phyloP scores from a whole-genome alignment of 2,888 invertebrate species.

The Aleiodes alternator region DNA sequence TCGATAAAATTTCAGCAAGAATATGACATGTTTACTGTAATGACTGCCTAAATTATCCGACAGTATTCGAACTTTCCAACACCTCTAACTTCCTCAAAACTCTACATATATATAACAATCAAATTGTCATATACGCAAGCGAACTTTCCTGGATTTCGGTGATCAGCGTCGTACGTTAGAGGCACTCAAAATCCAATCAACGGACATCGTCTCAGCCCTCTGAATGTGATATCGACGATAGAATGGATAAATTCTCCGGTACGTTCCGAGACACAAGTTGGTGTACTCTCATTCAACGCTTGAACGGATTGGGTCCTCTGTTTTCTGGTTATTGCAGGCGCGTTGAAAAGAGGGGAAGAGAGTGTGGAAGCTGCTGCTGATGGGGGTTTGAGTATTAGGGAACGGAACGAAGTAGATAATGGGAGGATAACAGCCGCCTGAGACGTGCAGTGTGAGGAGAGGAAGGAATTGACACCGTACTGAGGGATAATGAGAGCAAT shows the following conservation, averaged over 20 bases:
- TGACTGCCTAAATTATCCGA: too few species aligned
- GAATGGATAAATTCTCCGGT: slow-evolving; percentile 39
- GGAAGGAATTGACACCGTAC: slow-evolving; percentile 60
- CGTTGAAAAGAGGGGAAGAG: slow-evolving; percentile 21
- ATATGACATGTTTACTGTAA: too few species aligned
- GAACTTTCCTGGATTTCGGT: background rate
- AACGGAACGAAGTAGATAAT: slow-evolving; percentile 50
- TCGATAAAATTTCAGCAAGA: too few species aligned
- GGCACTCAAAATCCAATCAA: slow-evolving; percentile 42
- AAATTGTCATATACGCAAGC: background rate
- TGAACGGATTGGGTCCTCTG: slow-evolving; percentile 51
- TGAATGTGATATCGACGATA: slow-evolving; percentile 2
- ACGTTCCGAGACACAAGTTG: slow-evolving; percentile 27
- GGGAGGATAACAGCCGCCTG: slow-evolving; percentile 42
- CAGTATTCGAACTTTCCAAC: too few species aligned
- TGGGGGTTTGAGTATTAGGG: slow-evolving; percentile 41
- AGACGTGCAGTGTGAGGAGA: slow-evolving; percentile 52
- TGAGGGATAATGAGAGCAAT: slow-evolving; percentile 67
- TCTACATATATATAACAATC: background rate
- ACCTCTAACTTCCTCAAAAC: background rate
- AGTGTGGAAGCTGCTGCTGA: slow-evolving; percentile 50
- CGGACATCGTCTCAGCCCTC: slow-evolving; percentile 21
- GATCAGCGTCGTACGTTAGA: background rate
- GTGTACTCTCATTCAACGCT: slow-evolving; percentile 24
- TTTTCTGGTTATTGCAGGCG: slow-evolving; percentile 62